Evolutionary conservation across 2,797 vertebrate species (phyloP).

Genomic region (Cyclura pinguis): DNA sequence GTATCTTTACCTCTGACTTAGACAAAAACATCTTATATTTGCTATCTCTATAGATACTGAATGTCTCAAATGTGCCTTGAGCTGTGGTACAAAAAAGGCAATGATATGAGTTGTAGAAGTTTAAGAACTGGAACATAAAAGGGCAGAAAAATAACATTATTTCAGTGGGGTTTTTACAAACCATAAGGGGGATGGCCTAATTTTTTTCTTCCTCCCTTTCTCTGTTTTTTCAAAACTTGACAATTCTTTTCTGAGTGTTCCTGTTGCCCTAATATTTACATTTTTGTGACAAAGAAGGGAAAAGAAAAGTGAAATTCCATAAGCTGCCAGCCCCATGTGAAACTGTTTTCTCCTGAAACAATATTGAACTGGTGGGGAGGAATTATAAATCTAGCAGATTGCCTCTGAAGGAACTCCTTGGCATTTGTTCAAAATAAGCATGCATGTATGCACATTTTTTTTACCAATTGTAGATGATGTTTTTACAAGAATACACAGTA

Average conservation of each 20-base stretch:
- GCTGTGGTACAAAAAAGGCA: background rate
- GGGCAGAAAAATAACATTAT: background rate
- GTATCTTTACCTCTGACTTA: background rate
- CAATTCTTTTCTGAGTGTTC: background rate
- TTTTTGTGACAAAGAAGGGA: slow-evolving; percentile 13
- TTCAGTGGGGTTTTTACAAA: background rate
- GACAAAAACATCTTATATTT: background rate
- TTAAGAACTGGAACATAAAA: background rate
- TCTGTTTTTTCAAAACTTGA: slow-evolving; percentile 39
- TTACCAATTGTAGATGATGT: slow-evolving; percentile 72
- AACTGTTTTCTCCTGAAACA: slow-evolving; percentile 73
- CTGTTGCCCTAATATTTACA: accelerated
- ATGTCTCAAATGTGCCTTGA: background rate
- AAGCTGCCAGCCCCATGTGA: slow-evolving; percentile 57
- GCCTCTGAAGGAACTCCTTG: slow-evolving; percentile 67
- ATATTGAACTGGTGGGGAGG: slow-evolving; percentile 65
- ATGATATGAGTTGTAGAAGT: background rate
- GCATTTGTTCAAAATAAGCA: slow-evolving; percentile 70
- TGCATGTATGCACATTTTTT: slow-evolving; percentile 2
- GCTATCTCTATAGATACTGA: too few species aligned
- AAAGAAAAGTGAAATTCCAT: slow-evolving; percentile 38
- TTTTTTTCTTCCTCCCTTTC: slow-evolving; percentile 13
- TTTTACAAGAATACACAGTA: slow-evolving; percentile 74
- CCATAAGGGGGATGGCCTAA: slow-evolving; percentile 16
- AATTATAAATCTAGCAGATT: slow-evolving; percentile 72